phyloP scores from a whole-genome alignment of 1,140 invertebrate genomes.

The Metopolophium dirhodum region DNA sequence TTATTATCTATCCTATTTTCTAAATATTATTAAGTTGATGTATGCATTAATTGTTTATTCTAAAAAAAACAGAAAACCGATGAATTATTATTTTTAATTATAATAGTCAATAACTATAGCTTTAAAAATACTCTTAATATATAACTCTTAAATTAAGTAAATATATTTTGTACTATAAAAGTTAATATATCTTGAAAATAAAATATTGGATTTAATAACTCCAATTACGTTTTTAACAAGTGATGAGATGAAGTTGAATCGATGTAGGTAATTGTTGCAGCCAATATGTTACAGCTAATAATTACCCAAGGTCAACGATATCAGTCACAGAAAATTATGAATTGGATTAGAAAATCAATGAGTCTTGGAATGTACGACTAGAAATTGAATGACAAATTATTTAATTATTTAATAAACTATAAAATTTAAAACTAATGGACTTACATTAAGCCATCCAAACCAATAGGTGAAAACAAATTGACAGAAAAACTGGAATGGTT shows the following conservation, averaged over 20 bases:
- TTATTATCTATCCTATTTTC: neutral
- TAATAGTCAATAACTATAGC: no score
- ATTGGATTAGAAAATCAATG: neutral
- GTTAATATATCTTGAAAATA: neutral
- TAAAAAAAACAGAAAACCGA: neutral
- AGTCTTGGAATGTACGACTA: neutral
- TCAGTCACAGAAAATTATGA: neutral
- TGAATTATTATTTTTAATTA: neutral
- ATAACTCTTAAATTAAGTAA: neutral
- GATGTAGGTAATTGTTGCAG: neutral
- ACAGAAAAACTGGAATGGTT: conserved; percentile 97
- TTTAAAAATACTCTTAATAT: neutral
- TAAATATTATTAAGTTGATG: neutral
- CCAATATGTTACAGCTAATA: neutral
- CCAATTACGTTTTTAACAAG: neutral
- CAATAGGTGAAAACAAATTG: conserved; percentile 99
- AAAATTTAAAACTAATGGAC: conserved; percentile 59
- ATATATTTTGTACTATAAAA: conserved; percentile 7
- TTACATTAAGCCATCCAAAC: conserved; percentile 91
- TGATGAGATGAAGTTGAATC: neutral
- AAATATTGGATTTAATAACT: neutral
- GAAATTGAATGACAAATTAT: neutral
- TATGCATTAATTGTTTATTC: neutral
- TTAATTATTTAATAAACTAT: neutral
- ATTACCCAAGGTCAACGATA: neutral